Evolutionary conservation across 2,113 vertebrate genomes (phyloP).

Genomic region (Trichechus manatus): DNA sequence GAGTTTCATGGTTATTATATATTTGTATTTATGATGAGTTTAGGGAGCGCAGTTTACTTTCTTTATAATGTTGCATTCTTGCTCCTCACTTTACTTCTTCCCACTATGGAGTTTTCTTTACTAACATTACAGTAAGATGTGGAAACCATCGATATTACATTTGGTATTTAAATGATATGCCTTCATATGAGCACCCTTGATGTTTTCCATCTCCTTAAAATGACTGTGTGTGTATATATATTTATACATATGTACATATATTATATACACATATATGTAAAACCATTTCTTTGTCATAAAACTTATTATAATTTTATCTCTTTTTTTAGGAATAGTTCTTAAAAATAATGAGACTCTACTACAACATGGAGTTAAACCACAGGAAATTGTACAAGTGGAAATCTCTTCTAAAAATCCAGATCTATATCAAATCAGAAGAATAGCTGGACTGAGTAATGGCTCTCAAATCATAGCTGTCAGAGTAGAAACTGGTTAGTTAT

Average conservation of each 20-base stretch:
- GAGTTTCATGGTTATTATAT: conserved; percentile 20
- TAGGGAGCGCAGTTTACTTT: conserved; percentile 27
- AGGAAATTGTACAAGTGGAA: conserved; percentile 88
- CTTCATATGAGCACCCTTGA: not conserved
- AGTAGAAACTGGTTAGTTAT: conserved; percentile 90
- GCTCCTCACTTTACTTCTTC: not conserved
- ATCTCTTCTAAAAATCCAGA: conserved; percentile 86
- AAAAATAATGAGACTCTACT: conserved; percentile 87
- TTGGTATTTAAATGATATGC: conserved; percentile 30
- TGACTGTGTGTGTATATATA: not conserved
- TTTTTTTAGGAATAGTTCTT: conserved; percentile 86
- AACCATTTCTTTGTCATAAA: conserved; percentile 27
- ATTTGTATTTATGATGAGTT: conserved; percentile 18
- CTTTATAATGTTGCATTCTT: conserved; percentile 9
- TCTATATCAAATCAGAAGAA: conserved; percentile 77
- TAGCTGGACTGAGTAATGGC: conserved; percentile 79
- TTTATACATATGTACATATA: too few species aligned
- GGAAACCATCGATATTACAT: not conserved
- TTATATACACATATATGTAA: too few species aligned
- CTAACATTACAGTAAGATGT: not conserved
- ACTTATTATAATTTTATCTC: conserved; percentile 44
- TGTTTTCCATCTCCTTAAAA: conserved; percentile 37
- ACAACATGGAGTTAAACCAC: conserved; percentile 86
- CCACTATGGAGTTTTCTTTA: not conserved
- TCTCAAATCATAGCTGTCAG: conserved; percentile 91